These are phyloP conservation scores for Cynopterus sphinx DNA, from an alignment of 2,797 vertebrate species.

Conservation along the genomic window DNA sequence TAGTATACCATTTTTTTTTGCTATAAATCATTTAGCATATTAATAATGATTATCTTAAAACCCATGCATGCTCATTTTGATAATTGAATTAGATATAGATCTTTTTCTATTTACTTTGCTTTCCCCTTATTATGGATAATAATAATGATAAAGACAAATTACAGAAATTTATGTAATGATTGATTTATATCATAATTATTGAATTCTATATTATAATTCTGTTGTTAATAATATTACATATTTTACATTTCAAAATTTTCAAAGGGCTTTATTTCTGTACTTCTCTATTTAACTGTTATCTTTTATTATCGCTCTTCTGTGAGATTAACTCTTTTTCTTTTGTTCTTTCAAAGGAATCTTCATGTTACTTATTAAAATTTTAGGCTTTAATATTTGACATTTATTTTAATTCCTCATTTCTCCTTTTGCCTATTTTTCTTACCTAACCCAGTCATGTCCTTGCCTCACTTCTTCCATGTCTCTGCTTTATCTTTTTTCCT, in stretches of 20 bases:
- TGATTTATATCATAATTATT: background rate
- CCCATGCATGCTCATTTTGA: background rate
- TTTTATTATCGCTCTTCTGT: background rate
- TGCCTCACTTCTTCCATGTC: background rate
- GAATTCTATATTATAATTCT: background rate
- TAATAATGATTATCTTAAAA: conserved; percentile 4
- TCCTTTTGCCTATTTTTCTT: background rate
- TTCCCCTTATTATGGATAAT: background rate
- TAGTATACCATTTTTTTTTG: background rate
- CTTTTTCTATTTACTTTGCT: background rate
- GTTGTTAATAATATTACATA: background rate
- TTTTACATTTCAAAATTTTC: background rate
- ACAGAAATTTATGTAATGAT: background rate
- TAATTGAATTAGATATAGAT: background rate
- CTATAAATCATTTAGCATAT: background rate
- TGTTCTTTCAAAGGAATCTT: background rate
- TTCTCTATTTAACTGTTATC: background rate
- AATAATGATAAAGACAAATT: background rate
- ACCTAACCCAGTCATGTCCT: background rate
- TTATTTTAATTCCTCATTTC: background rate
- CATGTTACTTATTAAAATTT: background rate
- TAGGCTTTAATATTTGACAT: conserved; percentile 4
- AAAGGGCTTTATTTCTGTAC: background rate
- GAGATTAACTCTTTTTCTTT: background rate
- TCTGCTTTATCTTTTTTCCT: background rate